A percentile compares a stretch with the other conserved stretches of the same genome.
phyloP scores from a whole-genome alignment of 2,797 vertebrate genomes.

The Steatocranus sp. region DNA sequence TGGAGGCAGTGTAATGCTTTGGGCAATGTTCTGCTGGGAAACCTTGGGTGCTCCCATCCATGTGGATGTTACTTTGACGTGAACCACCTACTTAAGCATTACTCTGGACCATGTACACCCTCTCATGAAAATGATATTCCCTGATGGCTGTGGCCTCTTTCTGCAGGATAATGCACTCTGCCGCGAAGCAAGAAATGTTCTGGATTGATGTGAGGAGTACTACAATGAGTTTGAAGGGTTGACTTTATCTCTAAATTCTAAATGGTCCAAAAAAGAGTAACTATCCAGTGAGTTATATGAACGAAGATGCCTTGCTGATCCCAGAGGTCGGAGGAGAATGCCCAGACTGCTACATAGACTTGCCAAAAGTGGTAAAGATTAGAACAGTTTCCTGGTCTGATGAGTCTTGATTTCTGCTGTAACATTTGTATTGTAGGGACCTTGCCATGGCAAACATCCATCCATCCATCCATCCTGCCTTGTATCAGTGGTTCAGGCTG shows the following conservation, averaged over 20 bases:
- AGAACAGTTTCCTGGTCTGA: neutral
- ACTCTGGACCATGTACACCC: neutral
- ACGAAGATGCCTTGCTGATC: neutral
- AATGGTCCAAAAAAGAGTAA: neutral
- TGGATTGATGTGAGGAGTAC: neutral
- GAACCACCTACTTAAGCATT: neutral
- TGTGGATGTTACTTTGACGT: neutral
- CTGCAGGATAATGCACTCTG: neutral
- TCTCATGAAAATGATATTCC: neutral
- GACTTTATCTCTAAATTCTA: neutral
- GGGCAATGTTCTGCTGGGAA: neutral
- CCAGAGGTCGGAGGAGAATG: neutral
- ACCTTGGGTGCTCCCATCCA: neutral
- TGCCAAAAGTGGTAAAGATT: neutral
- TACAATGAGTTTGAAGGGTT: neutral
- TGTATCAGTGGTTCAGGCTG: neutral
- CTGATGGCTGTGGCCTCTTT: neutral
- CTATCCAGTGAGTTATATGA: neutral
- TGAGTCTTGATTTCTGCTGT: neutral
- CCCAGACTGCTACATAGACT: neutral
- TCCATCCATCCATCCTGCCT: neutral
- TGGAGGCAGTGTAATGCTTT: neutral
- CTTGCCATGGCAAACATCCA: neutral
- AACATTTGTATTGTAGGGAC: neutral
- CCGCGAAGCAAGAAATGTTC: accelerated